Base-by-base conservation (phyloP, 2,797 vertebrate species). In the Cryptoprocta ferox region DNA sequence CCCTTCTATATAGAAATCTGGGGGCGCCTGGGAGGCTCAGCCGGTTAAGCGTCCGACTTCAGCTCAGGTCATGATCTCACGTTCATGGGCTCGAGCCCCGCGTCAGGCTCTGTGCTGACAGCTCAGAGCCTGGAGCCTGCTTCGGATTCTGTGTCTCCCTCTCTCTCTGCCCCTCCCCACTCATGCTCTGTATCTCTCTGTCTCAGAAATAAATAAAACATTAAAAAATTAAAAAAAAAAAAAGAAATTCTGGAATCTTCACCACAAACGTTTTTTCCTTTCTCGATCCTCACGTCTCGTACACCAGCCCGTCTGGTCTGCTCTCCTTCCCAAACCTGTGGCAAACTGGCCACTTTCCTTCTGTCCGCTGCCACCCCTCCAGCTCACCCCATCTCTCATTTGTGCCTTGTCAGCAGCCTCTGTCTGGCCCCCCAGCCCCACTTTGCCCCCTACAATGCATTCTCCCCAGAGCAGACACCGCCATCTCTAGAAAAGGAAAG, bases 401-500 rank as follows among this genome's bases (percentile, higher is more conserved):
- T 37, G 28, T 26, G 14, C n/a, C 63, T 18, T n/a, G 24, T 32
- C 19, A 7, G 92, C 39, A 21, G 45, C 81, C 71, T 90, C 66
- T 28, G 5, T 10, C 71, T 30, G 63, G n/a, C 6, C 56, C 59
- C 89, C 73, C 79, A 65, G 19, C 83, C 50, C 45, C 32, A 53
- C 30, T 37, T 6, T 4, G 73, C 50, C 39, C 75, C 56, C 92
- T 48, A 0, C 4, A 1, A 24, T 28, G 59, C 81, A 6, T 76
- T 80, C 85, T 91, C 88, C 73, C 28, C 56, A 63, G 37, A 80
- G 92, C 65, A 91, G 85, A 86, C 88, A 79, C 61, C 66, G 50
- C 50, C 2, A 75, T 83, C 68, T 87, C 85, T 82, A 78, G n/a
- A 85, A 88, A 78, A 94, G 42, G 90, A 53, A 81, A 91, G 92